Conservation (phyloP, 2,888 invertebrate genomes). For the Dicranocentrus wangi region DNA sequence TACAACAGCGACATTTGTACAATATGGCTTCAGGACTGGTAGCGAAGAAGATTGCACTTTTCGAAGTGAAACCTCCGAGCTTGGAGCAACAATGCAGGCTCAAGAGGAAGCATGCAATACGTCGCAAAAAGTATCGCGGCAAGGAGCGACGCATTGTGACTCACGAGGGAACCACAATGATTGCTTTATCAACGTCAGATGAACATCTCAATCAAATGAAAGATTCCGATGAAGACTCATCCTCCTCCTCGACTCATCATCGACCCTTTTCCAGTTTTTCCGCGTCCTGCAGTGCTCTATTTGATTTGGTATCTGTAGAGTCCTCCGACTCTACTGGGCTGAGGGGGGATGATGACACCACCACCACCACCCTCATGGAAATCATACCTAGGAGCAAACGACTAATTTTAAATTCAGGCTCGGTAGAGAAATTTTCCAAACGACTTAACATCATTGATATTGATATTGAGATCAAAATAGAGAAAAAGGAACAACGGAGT, state of each 20-base stretch:
- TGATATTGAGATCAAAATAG: conserved; percentile 65
- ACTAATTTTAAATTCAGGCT: conserved; percentile 41
- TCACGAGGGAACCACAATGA: conserved; percentile 46
- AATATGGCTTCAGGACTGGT: conserved; percentile 65
- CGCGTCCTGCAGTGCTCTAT: conserved; percentile 65
- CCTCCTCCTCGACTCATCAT: conserved; percentile 1
- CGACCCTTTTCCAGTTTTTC: conserved; percentile 59
- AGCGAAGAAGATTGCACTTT: conserved; percentile 70
- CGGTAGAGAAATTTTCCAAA: conserved; percentile 37
- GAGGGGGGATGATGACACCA: conserved; percentile 30
- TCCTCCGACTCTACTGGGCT: conserved; percentile 35
- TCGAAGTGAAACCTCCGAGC: conserved; percentile 61
- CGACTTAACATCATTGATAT: conserved; percentile 65
- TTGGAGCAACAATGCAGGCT: conserved; percentile 64
- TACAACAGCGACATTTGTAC: no score
- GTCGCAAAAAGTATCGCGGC: conserved; percentile 61
- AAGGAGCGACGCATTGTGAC: conserved; percentile 61
- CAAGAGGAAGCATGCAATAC: conserved; percentile 69
- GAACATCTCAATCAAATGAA: conserved; percentile 48
- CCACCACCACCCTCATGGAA: conserved; percentile 39
- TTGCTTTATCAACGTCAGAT: conserved; percentile 54
- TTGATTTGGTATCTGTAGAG: conserved; percentile 57
- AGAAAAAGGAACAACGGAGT: conserved; percentile 48
- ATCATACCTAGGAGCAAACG: conserved; percentile 54
- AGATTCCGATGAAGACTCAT: conserved; percentile 53